Evolutionary conservation across 2,797 vertebrate genomes (phyloP), one percentile per base, ranked within the genome.

Genomic region (Oreochromis mossambicus): DNA sequence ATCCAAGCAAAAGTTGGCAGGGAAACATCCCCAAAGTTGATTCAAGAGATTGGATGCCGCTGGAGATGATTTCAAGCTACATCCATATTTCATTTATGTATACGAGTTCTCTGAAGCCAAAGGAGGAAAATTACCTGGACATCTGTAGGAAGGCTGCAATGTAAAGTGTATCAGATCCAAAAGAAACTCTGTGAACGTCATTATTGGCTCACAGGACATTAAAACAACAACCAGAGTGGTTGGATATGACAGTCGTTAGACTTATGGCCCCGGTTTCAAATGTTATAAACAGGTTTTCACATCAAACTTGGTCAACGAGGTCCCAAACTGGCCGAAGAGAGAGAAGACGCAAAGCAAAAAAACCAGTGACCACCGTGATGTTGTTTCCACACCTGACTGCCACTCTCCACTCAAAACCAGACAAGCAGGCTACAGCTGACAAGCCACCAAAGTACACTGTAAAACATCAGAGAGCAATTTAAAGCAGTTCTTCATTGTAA

Each of bases 1-100:
- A 94, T 95, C 95, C 86, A 96, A 90, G 94, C 92, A 95, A 86
- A 86, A 94, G 91, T 93, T 95, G 95, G 91, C 89, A 94, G 83
- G 81, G 86, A 92, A 94, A 91, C 87, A 92, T 94, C 86, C 86
- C 88, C 66, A 92, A 94, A 94, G 94, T 95, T 92, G 89, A 95
- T 94, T 93, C 87, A 92, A 84, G 89, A 91, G 91, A 94, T 93
- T 94, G 91, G 90, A 91, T 89, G 89, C 85, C 38, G 50, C 89
- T 88, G 89, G 88, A 92, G 93, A 87, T 91, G 89, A 91, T 94
- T 91, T 88, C 68, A 15, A 91, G 77, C 81, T 88, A 84, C 81
- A 88, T 86, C 80, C 88, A 90, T 89, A 83, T 91, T 92, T 93
- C 63, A 91, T 91, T 83, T 89, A 84, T 92, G 89, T 82, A 77